Evolutionary conservation across 2,113 vertebrate genomes (phyloP).

Genomic region (Pterophyllum scalare): DNA sequence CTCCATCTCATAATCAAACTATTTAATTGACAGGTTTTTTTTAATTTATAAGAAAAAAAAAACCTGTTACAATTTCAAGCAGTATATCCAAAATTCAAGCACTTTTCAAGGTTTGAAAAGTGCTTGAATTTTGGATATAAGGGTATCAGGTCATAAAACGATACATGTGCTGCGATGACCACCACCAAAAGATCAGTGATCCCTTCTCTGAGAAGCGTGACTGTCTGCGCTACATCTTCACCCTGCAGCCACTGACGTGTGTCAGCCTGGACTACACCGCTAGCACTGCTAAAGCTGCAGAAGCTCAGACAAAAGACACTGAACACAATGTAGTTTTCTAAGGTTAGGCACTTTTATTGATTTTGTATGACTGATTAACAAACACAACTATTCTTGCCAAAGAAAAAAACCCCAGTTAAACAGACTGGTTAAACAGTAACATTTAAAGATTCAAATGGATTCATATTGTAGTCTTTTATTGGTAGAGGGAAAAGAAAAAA

Average conservation of each 20-base stretch:
- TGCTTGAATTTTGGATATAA: too few species aligned
- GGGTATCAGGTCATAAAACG: neutral
- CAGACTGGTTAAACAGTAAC: conserved; percentile 40
- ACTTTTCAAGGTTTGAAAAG: too few species aligned
- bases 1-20: too few species aligned
- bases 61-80: too few species aligned
- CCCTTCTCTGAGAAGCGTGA: neutral
- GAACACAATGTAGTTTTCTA: conserved; percentile 62
- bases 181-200: neutral
- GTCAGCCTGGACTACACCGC: neutral
- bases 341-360: conserved; percentile 85
- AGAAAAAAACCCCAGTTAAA: conserved; percentile 40
- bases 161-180: neutral
- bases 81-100: too few species aligned
- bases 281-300: neutral
- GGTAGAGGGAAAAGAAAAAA: neutral
- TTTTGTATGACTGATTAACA: conserved; percentile 71
- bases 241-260: neutral
- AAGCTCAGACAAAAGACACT: conserved; percentile 12
- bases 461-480: conserved; percentile 28
- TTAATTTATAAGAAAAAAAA: too few species aligned
- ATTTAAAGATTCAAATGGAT: conserved; percentile 28
- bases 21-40: too few species aligned
- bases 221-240: neutral
- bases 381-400: conserved; percentile 68